Conservation (phyloP, 2,113 vertebrate species). For the Megalops atlanticus region DNA sequence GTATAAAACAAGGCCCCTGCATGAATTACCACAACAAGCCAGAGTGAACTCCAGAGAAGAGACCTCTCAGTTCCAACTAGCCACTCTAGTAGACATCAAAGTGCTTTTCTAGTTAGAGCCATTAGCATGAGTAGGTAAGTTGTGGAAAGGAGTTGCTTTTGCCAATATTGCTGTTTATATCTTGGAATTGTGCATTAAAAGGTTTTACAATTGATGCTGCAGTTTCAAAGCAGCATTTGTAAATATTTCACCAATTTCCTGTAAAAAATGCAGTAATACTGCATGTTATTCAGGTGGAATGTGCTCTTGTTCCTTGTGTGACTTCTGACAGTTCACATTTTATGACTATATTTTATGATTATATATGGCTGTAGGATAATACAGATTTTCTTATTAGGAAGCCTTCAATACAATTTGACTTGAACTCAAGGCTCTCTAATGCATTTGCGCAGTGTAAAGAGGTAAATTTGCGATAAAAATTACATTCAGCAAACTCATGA, state of each 20-base stretch:
- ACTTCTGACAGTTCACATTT: background rate
- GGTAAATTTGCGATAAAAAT: background rate
- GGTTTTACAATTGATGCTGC: background rate
- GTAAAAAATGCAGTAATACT: background rate
- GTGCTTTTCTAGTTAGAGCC: too few relatives aligned
- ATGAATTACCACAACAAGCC: too few relatives aligned
- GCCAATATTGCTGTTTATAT: background rate
- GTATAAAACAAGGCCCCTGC: too few relatives aligned
- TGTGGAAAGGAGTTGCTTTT: background rate
- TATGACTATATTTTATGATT: background rate
- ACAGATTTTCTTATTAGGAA: background rate
- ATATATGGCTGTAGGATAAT: background rate
- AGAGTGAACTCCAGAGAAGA: background rate
- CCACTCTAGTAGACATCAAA: too few relatives aligned
- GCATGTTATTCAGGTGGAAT: background rate
- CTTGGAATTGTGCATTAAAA: background rate
- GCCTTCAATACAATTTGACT: background rate
- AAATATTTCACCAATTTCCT: background rate
- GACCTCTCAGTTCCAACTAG: too few relatives aligned
- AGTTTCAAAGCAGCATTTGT: background rate
- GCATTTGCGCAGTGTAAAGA: background rate
- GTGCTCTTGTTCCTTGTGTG: background rate
- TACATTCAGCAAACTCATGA: slow-evolving; percentile 8
- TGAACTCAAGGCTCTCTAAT: background rate
- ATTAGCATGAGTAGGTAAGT: background rate